Evolutionary conservation across 2,888 invertebrate species (phyloP).

Genomic region (Acleris cristana): DNA sequence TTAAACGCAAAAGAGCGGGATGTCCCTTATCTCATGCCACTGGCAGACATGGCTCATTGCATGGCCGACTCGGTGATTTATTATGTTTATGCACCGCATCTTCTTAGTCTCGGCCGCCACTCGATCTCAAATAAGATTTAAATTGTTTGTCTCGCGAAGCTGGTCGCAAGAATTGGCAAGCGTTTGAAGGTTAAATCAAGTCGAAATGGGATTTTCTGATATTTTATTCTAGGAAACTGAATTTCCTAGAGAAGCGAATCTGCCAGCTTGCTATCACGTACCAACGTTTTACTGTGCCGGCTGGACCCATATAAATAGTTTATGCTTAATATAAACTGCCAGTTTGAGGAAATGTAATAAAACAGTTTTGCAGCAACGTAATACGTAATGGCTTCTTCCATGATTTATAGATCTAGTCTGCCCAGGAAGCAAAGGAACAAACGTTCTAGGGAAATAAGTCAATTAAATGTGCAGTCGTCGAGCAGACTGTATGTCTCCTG

Average conservation of each 20-base stretch:
- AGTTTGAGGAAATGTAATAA: constrained; percentile 31
- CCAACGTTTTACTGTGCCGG: constrained; percentile 2
- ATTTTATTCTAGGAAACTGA: constrained; percentile 49
- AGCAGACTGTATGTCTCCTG: constrained; percentile 21
- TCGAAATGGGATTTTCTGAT: constrained; percentile 55
- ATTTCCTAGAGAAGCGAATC: constrained; percentile 61
- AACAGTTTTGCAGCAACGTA: constrained; percentile 21
- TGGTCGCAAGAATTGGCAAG: constrained; percentile 58
- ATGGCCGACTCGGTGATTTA: constrained; percentile 55
- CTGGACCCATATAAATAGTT: constrained; percentile 5
- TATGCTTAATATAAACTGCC: constrained; percentile 18
- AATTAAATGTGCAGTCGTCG: background rate
- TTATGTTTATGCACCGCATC: constrained; percentile 60
- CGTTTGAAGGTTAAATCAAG: constrained; percentile 74
- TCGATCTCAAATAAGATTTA: constrained; percentile 45
- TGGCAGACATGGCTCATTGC: constrained; percentile 23
- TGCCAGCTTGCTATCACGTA: constrained; percentile 6
- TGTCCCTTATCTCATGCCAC: constrained; percentile 15
- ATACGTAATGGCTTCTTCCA: constrained; percentile 11
- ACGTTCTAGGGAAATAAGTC: constrained; percentile 8
- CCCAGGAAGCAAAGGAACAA: constrained; percentile 15
- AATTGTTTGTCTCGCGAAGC: constrained; percentile 61
- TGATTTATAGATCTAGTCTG: constrained; percentile 27
- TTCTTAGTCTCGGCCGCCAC: constrained; percentile 23
- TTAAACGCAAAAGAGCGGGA: constrained; percentile 43